Evolutionary conservation across 2,797 vertebrate genomes (phyloP).

Genomic region (Pangasius mekongensis): DNA sequence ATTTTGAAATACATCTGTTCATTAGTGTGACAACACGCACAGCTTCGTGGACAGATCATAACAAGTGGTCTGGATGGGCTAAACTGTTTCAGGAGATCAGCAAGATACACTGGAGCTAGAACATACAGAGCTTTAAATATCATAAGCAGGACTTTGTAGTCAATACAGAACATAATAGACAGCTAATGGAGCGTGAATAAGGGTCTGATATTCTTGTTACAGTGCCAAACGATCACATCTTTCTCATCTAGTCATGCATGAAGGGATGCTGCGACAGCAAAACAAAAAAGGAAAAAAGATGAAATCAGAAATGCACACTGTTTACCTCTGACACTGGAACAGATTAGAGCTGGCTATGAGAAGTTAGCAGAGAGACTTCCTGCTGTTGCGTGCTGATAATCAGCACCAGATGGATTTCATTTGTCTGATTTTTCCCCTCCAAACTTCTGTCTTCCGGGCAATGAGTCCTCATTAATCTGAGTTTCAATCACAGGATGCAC

Average conservation of each 20-base stretch:
- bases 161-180: neutral
- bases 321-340: slow-evolving; percentile 35
- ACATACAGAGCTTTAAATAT: neutral
- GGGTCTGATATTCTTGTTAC: neutral
- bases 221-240: neutral
- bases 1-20: neutral
- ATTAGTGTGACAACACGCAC: neutral
- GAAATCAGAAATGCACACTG: slow-evolving; percentile 32
- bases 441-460: slow-evolving; percentile 51
- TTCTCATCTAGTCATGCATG: neutral
- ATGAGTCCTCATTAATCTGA: slow-evolving; percentile 40
- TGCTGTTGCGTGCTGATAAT: slow-evolving; percentile 42
- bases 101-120: neutral
- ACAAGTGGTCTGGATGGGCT: neutral
- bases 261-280: neutral
- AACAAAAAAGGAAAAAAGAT: neutral
- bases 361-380: slow-evolving; percentile 19
- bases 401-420: slow-evolving; percentile 63
- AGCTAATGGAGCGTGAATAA: too few relatives aligned
- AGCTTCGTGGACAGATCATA: neutral
- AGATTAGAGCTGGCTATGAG: slow-evolving; percentile 27
- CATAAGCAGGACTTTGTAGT: neutral
- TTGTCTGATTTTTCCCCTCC: slow-evolving; percentile 38
- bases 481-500: slow-evolving; percentile 8
- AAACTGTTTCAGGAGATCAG: neutral